Conservation (phyloP, 2,797 vertebrate genomes). For the Microctenopoma stevenorrisi region DNA sequence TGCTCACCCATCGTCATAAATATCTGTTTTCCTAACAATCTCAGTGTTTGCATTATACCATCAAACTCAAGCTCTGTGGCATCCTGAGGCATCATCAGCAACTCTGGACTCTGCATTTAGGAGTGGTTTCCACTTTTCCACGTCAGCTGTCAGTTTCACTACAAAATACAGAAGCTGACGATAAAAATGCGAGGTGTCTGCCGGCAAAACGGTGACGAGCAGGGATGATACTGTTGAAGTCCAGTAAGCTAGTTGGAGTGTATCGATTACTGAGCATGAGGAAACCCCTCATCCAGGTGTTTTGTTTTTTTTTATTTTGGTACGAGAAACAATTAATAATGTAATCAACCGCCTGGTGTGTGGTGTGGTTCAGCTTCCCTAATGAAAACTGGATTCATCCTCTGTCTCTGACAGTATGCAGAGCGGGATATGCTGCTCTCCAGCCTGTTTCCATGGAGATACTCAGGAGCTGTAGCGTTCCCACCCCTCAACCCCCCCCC, state of each 20-base stretch:
- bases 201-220: conserved; percentile 21
- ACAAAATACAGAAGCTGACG: conserved; percentile 10
- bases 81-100: conserved; percentile 6
- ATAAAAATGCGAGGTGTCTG: not conserved
- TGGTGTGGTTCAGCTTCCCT: conserved; percentile 72
- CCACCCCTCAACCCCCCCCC: not conserved
- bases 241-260: conserved; percentile 10
- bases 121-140: not conserved
- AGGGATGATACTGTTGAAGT: conserved; percentile 3
- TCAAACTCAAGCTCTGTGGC: not conserved
- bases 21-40: conserved; percentile 8
- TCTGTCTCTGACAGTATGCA: conserved; percentile 77
- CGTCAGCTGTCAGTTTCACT: conserved; percentile 17
- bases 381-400: conserved; percentile 80
- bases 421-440: conserved; percentile 82
- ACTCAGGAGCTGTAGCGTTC: conserved; percentile 76
- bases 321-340: conserved; percentile 65
- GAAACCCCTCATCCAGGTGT: conserved; percentile 67
- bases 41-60: conserved; percentile 1
- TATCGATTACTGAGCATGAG: conserved; percentile 35
- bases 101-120: not conserved
- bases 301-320: not conserved
- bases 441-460: conserved; percentile 89
- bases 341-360: conserved; percentile 70
- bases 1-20: conserved; percentile 4